Evolutionary conservation across 2,888 invertebrate species (phyloP).

Genomic region (Lasioglossum leucozonium): DNA sequence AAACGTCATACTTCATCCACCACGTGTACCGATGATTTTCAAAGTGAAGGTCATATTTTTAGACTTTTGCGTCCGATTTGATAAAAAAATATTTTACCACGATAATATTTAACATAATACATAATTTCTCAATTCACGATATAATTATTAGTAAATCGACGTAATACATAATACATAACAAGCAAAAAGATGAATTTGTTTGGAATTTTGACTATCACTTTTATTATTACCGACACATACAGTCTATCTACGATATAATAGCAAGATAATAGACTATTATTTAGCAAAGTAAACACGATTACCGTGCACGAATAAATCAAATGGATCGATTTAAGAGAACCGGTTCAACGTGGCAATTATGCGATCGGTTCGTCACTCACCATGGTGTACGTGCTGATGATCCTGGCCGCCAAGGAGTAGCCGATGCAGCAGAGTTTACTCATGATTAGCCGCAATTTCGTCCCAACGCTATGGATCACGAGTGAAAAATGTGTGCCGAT

Average conservation of each 20-base stretch:
- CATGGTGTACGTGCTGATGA: slow-evolving; percentile 81
- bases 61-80: no score
- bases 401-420: slow-evolving; percentile 77
- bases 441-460: slow-evolving; percentile 65
- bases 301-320: neutral
- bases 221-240: no score
- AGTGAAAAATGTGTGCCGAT: slow-evolving; percentile 37
- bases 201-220: neutral
- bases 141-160: neutral
- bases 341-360: slow-evolving; percentile 17
- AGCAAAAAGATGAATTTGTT: neutral
- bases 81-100: no score
- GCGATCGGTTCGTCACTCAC: slow-evolving; percentile 71
- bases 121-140: neutral
- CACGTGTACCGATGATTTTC: neutral
- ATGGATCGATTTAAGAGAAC: neutral
- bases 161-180: neutral
- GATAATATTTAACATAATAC: no score
- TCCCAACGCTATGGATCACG: slow-evolving; percentile 42
- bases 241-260: neutral
- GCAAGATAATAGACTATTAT: neutral
- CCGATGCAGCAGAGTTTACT: slow-evolving; percentile 77
- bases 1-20: no score
- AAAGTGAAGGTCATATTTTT: neutral
- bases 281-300: neutral